Percentiles rank a stretch among this genome's conserved stretches.
These are phyloP conservation scores for Balanococcus diminutus DNA, from an alignment of 2,888 invertebrate species.

Conservation along the genomic window DNA sequence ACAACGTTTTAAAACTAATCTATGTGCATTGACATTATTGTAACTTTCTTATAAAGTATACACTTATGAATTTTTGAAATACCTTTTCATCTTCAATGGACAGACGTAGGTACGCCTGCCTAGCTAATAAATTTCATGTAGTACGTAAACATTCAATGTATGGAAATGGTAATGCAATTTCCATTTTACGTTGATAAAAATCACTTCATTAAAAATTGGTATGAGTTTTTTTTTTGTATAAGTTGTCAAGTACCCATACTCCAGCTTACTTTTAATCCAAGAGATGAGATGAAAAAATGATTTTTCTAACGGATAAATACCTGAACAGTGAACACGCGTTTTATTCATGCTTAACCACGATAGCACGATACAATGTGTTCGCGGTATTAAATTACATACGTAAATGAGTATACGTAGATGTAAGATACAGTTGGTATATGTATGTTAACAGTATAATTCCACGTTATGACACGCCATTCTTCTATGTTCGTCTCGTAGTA, in stretches of 20 bases:
- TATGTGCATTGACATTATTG: background rate
- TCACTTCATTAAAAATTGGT: background rate
- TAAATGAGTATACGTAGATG: slow-evolving; percentile 7
- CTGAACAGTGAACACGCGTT: background rate
- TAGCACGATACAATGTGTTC: background rate
- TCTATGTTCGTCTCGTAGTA: background rate
- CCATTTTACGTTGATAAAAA: background rate
- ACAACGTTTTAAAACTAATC: background rate
- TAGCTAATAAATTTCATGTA: no score
- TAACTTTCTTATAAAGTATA: background rate
- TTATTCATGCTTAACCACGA: background rate
- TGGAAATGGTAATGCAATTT: background rate
- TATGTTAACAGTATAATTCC: slow-evolving; percentile 31
- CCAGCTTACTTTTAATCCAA: background rate
- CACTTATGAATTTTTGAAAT: slow-evolving; percentile 1
- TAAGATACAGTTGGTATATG: background rate
- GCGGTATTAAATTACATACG: slow-evolving; percentile 38
- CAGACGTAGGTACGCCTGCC: background rate
- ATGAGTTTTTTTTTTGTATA: background rate
- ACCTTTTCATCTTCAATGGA: background rate
- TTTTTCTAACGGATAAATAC: background rate
- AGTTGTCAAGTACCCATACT: no score
- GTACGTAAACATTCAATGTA: background rate
- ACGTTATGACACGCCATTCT: slow-evolving; percentile 9
- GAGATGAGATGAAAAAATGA: background rate